Evolutionary conservation across 1,140 invertebrate species (phyloP).

Genomic region (Trissolcus basalis): DNA sequence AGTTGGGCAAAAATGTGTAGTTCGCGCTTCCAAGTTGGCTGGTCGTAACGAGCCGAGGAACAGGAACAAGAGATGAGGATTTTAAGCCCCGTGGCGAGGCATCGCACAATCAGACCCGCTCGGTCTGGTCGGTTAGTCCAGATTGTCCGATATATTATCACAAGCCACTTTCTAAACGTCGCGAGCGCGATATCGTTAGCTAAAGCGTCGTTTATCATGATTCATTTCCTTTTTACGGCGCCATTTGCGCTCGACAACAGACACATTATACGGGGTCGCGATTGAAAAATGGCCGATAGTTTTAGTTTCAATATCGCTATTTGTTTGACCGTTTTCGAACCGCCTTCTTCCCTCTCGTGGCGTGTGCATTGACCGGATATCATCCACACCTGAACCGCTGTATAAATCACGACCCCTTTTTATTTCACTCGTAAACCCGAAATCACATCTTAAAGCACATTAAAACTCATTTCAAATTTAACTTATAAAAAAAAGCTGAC

Average conservation of each 20-base stretch:
- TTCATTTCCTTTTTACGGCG: constrained; percentile 50
- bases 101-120: constrained; percentile 56
- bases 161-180: constrained; percentile 59
- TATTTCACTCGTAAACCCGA: no score
- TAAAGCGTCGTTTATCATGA: constrained; percentile 50
- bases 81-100: constrained; percentile 50
- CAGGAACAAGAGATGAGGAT: constrained; percentile 53
- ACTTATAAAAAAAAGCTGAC: no score
- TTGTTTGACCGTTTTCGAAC: constrained; percentile 14
- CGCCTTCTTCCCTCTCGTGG: no score
- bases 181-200: constrained; percentile 54
- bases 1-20: constrained; percentile 60
- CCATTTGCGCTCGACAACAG: constrained; percentile 43
- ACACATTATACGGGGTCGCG: constrained; percentile 32
- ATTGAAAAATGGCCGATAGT: constrained; percentile 30
- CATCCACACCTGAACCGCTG: background rate
- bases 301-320: constrained; percentile 18
- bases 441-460: no score
- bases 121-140: constrained; percentile 41
- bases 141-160: constrained; percentile 62
- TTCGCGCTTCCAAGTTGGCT: constrained; percentile 52
- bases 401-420: no score
- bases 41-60: constrained; percentile 45
- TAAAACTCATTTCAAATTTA: no score
- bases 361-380: no score